phyloP scores from a whole-genome alignment of 2,113 vertebrate species.

The Clarias batrachus region DNA sequence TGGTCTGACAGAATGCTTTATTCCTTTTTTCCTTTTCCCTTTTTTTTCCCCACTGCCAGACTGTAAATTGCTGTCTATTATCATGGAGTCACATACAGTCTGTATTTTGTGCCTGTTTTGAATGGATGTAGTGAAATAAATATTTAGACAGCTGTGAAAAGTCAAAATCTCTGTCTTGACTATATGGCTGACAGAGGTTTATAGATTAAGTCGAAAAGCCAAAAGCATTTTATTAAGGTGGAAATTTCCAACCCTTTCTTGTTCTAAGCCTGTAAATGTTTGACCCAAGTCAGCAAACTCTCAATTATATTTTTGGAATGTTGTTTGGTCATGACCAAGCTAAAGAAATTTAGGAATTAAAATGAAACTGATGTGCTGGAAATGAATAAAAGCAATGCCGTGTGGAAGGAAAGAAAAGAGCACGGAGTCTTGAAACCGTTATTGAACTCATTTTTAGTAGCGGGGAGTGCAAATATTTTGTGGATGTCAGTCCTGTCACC shows the following conservation, averaged over 20 bases:
- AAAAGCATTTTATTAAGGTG: background rate
- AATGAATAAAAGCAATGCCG: background rate
- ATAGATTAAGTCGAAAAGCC: background rate
- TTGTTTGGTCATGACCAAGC: slow-evolving; percentile 1
- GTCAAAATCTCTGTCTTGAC: background rate
- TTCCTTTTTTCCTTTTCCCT: background rate
- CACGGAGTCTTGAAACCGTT: background rate
- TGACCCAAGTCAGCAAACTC: background rate
- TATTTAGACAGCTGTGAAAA: slow-evolving; percentile 14
- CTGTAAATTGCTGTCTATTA: background rate
- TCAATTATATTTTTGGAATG: background rate
- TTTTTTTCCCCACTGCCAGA: background rate
- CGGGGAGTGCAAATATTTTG: background rate
- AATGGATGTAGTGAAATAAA: slow-evolving; percentile 6
- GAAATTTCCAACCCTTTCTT: background rate
- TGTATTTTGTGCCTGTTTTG: background rate
- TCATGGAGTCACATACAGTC: background rate
- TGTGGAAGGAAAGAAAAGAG: background rate
- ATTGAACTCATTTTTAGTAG: background rate
- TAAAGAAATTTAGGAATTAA: slow-evolving; percentile 28
- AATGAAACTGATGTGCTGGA: slow-evolving; percentile 29
- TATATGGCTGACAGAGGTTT: slow-evolving; percentile 6
- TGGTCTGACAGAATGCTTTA: background rate
- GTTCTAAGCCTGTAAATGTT: slow-evolving; percentile 13
- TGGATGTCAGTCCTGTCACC: background rate